Evolutionary conservation across 1,140 invertebrate genomes (phyloP), one percentile per base, ranked within the genome.

Genomic region (Diorhabda carinulata): DNA sequence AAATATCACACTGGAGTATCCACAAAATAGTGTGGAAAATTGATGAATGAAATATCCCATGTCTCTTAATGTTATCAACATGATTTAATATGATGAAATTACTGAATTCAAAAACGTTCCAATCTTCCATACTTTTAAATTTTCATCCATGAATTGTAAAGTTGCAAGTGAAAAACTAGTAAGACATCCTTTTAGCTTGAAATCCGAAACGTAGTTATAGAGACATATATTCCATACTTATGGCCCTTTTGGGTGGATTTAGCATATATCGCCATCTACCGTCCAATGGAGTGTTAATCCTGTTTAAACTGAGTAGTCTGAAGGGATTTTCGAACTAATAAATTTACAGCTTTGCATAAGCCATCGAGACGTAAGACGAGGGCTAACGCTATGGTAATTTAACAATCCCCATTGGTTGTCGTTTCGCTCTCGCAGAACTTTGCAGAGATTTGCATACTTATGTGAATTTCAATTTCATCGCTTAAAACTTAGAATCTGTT

Each of bases 321-420:
- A 72, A 66, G 71, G 72, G 75, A 77, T 76, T 77, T 71, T 70
- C 72, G 67, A 73, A 73, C 70, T 79, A 76, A 78, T 79, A 79
- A 78, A 79, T 79, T 79, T 73, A 69, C 71, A 71, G 78, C 78
- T 79, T 75, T 77, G 76, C 74, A 73, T 77, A 78, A 79, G 77
- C 77, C 69, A 72, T 71, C 66, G 70, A 69, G 76, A 74, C 73
- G 74, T 76, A 75, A 73, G 75, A 73, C 62, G 72, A 25, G 68
- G 64, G 58, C 64, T 52, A 68, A 70, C 47, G 73, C 68, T 73
- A 73, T 75, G 73, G 69, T 76, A 77, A 77, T 75, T 74, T 70
- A 47, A 64, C 66, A 67, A 60, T 67, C 65, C 63, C 57, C 66
- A 25, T 25, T 25, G 25, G 25, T 25, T 25, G 25, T 25, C 25